Evolutionary conservation across 64 coral and sea anemone genomes (phyloP).

Genomic region (Montipora sp.): DNA sequence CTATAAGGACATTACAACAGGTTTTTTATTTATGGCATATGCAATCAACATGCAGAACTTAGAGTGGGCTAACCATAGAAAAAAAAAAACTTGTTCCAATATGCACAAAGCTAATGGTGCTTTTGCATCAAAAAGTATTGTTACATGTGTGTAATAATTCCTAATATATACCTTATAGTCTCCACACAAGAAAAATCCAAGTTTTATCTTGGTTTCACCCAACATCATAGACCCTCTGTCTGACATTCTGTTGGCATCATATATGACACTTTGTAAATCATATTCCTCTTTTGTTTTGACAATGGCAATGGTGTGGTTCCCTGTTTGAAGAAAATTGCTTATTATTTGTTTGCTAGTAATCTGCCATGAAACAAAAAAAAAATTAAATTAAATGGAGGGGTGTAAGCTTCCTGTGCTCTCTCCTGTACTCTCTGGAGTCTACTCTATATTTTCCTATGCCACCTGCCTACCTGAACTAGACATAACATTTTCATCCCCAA

Average conservation of each 20-base stretch:
- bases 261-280: conserved; percentile 60
- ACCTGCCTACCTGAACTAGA: neutral
- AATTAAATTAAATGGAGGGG: neutral
- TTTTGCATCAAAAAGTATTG: neutral
- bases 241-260: conserved; percentile 48
- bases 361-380: neutral
- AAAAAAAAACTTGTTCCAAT: neutral
- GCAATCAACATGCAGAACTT: neutral
- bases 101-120: neutral
- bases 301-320: conserved; percentile 66
- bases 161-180: conserved; percentile 72
- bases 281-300: conserved; percentile 71
- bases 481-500: neutral
- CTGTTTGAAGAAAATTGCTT: conserved; percentile 28
- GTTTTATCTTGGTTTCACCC: conserved; percentile 46
- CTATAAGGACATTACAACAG: too few relatives aligned
- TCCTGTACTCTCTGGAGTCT: neutral
- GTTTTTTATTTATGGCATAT: conserved; percentile 1
- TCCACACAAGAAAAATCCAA: conserved; percentile 60
- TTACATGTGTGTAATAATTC: neutral
- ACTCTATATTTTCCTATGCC: neutral
- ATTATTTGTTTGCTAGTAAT: conserved; percentile 11
- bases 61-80: neutral
- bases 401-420: conserved; percentile 3
- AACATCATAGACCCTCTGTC: conserved; percentile 56